Percentiles rank a stretch among this genome's conserved stretches.
Evolutionary conservation across 1,140 invertebrate species (phyloP).

Genomic region (Cydia strobilella): DNA sequence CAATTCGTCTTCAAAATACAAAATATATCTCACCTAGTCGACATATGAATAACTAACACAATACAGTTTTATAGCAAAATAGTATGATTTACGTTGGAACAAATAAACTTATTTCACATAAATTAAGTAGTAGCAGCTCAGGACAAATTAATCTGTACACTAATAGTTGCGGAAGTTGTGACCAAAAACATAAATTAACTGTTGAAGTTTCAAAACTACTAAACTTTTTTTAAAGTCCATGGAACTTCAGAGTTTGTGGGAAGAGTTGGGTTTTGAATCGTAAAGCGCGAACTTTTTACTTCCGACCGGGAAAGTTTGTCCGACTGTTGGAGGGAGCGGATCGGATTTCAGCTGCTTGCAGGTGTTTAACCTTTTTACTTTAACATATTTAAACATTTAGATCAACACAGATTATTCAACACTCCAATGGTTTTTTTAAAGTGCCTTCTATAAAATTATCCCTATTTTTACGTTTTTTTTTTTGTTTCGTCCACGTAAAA

Average conservation of each 20-base stretch:
- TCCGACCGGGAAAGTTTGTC: neutral
- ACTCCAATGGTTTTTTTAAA: too few relatives aligned
- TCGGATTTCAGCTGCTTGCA: conserved; percentile 4
- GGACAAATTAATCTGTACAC: neutral
- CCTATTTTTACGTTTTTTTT: too few relatives aligned
- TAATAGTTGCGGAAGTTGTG: neutral
- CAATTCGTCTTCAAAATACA: too few relatives aligned
- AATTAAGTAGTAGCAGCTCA: neutral
- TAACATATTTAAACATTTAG: neutral
- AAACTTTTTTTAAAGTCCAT: conserved; percentile 14
- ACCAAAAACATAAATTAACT: conserved; percentile 29
- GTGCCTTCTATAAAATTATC: too few relatives aligned
- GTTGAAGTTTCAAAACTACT: conserved; percentile 21
- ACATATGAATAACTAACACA: too few relatives aligned
- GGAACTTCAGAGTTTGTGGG: conserved; percentile 16
- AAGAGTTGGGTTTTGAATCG: conserved; percentile 10
- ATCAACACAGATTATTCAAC: too few relatives aligned
- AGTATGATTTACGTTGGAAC: too few relatives aligned
- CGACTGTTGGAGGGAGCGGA: neutral
- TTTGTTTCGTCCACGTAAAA: too few relatives aligned
- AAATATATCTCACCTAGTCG: too few relatives aligned
- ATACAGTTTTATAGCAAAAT: too few relatives aligned
- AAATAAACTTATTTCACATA: neutral
- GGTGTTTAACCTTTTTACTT: neutral
- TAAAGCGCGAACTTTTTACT: conserved; percentile 17